A percentile compares a stretch with the other conserved stretches of the same genome.
Evolutionary conservation across 2,888 invertebrate species (phyloP).

Genomic region (Charanyca ferruginea): DNA sequence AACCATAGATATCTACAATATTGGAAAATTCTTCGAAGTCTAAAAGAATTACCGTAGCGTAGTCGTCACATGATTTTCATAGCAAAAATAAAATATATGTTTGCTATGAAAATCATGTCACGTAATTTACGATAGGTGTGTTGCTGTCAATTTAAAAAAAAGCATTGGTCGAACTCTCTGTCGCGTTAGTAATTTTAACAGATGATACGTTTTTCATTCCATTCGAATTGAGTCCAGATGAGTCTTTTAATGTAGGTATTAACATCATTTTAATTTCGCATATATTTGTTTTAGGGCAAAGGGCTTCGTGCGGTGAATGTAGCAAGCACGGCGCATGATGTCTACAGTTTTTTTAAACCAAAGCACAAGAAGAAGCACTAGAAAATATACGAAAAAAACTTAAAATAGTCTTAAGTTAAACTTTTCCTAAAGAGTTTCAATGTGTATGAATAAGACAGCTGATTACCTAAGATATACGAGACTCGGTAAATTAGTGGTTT

Average conservation of each 20-base stretch:
- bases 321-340: conserved; percentile 76
- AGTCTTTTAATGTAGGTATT: not conserved
- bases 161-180: too few relatives aligned
- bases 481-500: too few relatives aligned
- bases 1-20: too few relatives aligned
- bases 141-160: not conserved
- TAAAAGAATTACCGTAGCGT: too few relatives aligned
- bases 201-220: not conserved
- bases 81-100: too few relatives aligned
- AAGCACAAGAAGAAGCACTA: conserved; percentile 67
- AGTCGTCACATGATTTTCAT: too few relatives aligned
- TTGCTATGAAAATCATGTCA: not conserved
- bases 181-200: too few relatives aligned
- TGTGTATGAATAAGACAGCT: not conserved
- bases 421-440: not conserved
- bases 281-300: conserved; percentile 74
- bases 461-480: too few relatives aligned
- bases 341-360: conserved; percentile 67
- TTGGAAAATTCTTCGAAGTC: too few relatives aligned
- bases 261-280: not conserved
- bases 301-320: conserved; percentile 74
- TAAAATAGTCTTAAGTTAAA: not conserved
- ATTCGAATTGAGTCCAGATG: not conserved
- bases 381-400: not conserved
- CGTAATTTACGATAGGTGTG: not conserved